Base-by-base conservation (phyloP, 2,888 invertebrate species). In the Tachina lurida region DNA sequence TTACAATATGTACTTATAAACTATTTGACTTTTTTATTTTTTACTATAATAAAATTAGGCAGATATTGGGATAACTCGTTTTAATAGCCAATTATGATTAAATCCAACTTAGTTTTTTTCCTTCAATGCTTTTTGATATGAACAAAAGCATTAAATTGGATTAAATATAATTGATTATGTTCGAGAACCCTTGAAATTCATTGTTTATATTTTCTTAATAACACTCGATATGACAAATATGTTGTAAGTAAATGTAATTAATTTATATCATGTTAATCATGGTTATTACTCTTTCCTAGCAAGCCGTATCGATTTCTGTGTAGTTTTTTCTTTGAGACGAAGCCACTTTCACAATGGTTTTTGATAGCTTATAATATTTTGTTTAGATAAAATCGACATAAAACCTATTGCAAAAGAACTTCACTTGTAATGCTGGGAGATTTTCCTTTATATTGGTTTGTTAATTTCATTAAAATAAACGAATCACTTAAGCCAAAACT, bases 31-130 rank as follows among this genome's bases (percentile, higher is more conserved):
- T 78, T n/a, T 80, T 71, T 81, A 75, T 82, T 71, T 78, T 79
- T 68, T 68, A 71, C 68, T 75, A 74, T 17, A 84, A 65, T 65
- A 47, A 81, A 54, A 47, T 68, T 75, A 74, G 49, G 84, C 13
- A 86, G 84, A 68, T 67, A 83, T 88, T 88, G 84, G 90, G 90
- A 89, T 88, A 89, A 88, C 89, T 91, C 92, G 91, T 90, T 90
- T 90, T 90, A 91, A 92, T 91, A 91, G 89, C 93, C 93, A 93
- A 93, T 93, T 92, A 90, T 91, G 92, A 91, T 91, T 91, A 90
- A 92, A 92, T 92, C 93, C 93, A 93, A 93, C 91, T 91, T 90
- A 49, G 54, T 79, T 79, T 80, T 63, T 76, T 54, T 60, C 89
- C 89, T 88, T 86, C 88, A 90, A 91, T 90, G 89, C 89, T 89